Evolutionary conservation across 1,140 invertebrate species (phyloP), one percentile per base, ranked within the genome.

Genomic region (Grapholita molesta): DNA sequence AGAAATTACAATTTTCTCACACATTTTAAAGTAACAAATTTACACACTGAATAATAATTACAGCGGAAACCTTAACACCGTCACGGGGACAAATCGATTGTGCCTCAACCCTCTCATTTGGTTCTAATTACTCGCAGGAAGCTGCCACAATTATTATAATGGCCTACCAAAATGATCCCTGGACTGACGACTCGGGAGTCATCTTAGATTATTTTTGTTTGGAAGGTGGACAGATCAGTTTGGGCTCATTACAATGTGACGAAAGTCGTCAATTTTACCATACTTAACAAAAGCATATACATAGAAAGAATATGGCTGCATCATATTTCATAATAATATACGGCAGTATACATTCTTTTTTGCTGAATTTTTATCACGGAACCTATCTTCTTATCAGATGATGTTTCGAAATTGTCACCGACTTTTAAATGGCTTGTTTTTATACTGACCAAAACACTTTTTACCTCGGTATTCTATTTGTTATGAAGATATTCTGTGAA

Each of bases 61-160:
- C 67, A 80, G 66, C 83, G 83, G 84, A 86, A 85, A 81, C 77
- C 52, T 74, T 87, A 73, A 87, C 84, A 81, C 71, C 80, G 82
- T 88, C 83, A 88, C 83, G 85, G 80, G 70, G 57, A 76, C 80
- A 83, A 87, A 88, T 88, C 85, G 80, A 88, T 88, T 88, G 70
- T 69, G 67, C 70, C 61, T 69, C 77, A 79, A 80, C 80, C 81
- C 82, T 80, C 77, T 85, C 85, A 88, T 85, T 88, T 88, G 85
- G 85, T 88, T 76, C 80, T 83, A 78, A 88, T 88, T 88, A 88
- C 38, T 24, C 74, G 71, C 85, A 81, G 85, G 85, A 88, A 83
- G 84, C 80, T 73, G 76, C 82, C 76, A 82, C 82, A 79, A 86
- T 88, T 88, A 84, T 78, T 72, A 75, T 76, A 77, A 79, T 80